phyloP scores from a whole-genome alignment of 2,113 vertebrate species.

The Balaenoptera acutorostrata region DNA sequence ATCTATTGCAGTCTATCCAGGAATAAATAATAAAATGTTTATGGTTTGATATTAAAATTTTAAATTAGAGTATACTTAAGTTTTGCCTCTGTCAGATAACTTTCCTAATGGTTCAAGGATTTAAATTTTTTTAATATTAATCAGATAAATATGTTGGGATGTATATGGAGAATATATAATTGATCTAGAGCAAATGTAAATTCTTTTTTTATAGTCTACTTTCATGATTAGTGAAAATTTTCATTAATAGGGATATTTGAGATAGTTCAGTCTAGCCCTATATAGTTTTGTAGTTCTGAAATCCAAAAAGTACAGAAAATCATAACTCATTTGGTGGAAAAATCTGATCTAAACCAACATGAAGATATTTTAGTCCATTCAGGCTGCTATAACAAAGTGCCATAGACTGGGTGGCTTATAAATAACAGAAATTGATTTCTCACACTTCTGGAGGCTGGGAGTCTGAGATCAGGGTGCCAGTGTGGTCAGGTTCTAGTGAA shows the following conservation, averaged over 20 bases:
- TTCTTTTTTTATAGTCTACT: neutral
- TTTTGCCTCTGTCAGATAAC: neutral
- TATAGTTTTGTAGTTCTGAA: neutral
- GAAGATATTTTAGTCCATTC: neutral
- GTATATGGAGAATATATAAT: neutral
- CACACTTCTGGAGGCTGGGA: neutral
- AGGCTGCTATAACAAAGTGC: neutral
- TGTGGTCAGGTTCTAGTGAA: neutral
- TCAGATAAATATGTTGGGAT: neutral
- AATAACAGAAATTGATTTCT: neutral
- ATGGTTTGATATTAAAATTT: neutral
- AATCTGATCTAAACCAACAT: neutral
- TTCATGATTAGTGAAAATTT: neutral
- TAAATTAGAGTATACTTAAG: neutral
- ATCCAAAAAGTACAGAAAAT: neutral
- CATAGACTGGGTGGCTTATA: neutral
- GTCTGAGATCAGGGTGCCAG: neutral
- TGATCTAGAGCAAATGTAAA: neutral
- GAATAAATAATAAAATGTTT: neutral
- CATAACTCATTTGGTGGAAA: neutral
- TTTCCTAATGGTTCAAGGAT: neutral
- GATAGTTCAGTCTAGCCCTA: neutral
- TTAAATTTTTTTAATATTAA: neutral
- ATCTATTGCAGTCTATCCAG: neutral
- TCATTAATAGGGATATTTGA: neutral